A percentile compares a stretch with the other conserved stretches of the same genome.
phyloP scores from a whole-genome alignment of 2,113 vertebrate species.

The Bufo gargarizans region DNA sequence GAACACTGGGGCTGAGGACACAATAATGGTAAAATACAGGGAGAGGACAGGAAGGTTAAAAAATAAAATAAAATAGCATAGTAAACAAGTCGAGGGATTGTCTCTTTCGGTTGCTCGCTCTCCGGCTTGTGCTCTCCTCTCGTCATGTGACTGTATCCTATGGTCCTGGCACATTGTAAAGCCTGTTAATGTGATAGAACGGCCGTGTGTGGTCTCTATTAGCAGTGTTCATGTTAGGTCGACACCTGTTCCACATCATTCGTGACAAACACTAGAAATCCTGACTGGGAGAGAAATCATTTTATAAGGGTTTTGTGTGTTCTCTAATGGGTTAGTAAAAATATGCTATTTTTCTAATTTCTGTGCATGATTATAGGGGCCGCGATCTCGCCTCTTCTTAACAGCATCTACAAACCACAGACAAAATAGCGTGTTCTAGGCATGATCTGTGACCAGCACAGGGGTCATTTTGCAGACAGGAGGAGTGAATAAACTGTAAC shows the following conservation, averaged over 20 bases:
- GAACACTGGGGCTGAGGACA: background rate
- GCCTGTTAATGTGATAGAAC: background rate
- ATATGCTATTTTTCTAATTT: background rate
- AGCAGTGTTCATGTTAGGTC: background rate
- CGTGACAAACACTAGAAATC: background rate
- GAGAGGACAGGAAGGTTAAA: background rate
- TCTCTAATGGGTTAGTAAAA: background rate
- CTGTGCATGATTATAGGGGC: no score
- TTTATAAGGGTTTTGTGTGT: background rate
- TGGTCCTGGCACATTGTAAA: background rate
- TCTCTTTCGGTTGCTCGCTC: background rate
- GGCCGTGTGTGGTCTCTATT: conserved; percentile 17
- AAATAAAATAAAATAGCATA: background rate
- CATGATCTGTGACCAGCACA: no score
- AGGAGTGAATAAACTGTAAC: no score
- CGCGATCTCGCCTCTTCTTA: no score
- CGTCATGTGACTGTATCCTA: no score
- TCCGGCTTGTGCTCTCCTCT: background rate
- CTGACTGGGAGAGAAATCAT: background rate
- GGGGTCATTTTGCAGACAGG: no score
- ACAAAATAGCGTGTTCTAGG: no score
- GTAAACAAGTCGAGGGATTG: background rate
- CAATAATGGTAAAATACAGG: background rate
- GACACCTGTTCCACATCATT: conserved; percentile 13
- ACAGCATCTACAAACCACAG: no score